Evolutionary conservation across 1,140 invertebrate genomes (phyloP), one percentile per base, ranked within the genome.

Genomic region (Sesamia nonagrioides): DNA sequence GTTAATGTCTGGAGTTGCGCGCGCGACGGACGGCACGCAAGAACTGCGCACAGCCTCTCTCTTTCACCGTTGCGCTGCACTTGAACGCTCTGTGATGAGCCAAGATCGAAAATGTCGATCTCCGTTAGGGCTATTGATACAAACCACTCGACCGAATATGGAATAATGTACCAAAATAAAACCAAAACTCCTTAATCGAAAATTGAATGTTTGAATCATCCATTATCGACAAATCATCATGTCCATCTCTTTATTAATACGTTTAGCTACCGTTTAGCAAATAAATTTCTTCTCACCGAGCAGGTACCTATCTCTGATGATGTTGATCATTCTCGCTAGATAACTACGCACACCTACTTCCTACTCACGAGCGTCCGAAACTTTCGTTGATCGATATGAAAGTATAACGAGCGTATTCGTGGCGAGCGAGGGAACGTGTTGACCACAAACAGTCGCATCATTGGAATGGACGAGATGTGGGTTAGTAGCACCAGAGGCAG

Each of bases 311-410:
- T 75, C 71, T 74, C 6, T 27, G 35, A 60, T 74, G 37, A 27
- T 52, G 18, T 58, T 74, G 50, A 56, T 81, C 56, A 68, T 74
- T 81, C 73, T 82, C 69, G 27, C 21, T 79, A 63, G 66, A 76
- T 74, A 80, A 80, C 79, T 71, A 73, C 58, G 40, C 13, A 68
- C 82, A 81, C 83, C 83, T 86, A 88, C 87, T 86, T 85, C 85
- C 79, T 83, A 88, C 83, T 87, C 87, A 89, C 80, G 80, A 86
- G 82, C 80, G 83, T 79, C 86, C 80, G 83, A 82, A 89, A 91
- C 91, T 92, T 94, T 92, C 91, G 82, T 89, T 87, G 85, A 89
- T 94, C 88, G 84, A 90, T 90, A 89, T 87, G 91, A 93, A 93
- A 93, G 92, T 94, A 91, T 92, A 92, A 91, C 91, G 86, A 92